Percentiles rank a stretch among this genome's conserved stretches.
Conservation (phyloP, 2,797 vertebrate species). For the Arrhamphus sclerolepis region DNA sequence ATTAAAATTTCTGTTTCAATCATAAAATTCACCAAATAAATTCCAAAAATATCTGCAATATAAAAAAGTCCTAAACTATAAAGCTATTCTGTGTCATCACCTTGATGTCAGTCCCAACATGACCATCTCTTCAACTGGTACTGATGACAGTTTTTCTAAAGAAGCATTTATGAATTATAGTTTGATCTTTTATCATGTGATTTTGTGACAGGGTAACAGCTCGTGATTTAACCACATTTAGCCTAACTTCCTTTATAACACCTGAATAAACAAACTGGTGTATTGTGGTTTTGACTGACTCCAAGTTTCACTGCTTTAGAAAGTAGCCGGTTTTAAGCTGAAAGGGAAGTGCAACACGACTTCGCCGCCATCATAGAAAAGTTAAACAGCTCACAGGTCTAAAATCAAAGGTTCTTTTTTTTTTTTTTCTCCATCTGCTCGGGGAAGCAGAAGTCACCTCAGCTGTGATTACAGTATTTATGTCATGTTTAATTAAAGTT, state of each 20-base stretch:
- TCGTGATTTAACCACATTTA: conserved; percentile 7
- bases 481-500: background rate
- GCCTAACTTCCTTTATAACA: conserved; percentile 38
- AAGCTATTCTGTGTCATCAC: too few relatives aligned
- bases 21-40: too few relatives aligned
- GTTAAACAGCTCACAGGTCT: background rate
- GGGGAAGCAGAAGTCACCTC: background rate
- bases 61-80: too few relatives aligned
- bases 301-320: conserved; percentile 7
- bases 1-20: too few relatives aligned
- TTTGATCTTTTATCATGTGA: conserved; percentile 1
- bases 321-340: conserved; percentile 4
- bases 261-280: conserved; percentile 12
- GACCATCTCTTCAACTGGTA: too few relatives aligned
- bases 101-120: too few relatives aligned
- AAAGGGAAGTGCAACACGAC: conserved; percentile 23
- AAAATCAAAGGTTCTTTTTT: background rate
- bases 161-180: too few relatives aligned
- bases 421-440: background rate
- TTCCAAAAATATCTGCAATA: too few relatives aligned
- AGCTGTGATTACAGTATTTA: background rate
- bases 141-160: too few relatives aligned
- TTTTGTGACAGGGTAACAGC: background rate
- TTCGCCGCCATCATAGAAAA: background rate
- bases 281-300: background rate